Conservation (phyloP, 1,140 invertebrate species). For the Halyomorpha halys region DNA sequence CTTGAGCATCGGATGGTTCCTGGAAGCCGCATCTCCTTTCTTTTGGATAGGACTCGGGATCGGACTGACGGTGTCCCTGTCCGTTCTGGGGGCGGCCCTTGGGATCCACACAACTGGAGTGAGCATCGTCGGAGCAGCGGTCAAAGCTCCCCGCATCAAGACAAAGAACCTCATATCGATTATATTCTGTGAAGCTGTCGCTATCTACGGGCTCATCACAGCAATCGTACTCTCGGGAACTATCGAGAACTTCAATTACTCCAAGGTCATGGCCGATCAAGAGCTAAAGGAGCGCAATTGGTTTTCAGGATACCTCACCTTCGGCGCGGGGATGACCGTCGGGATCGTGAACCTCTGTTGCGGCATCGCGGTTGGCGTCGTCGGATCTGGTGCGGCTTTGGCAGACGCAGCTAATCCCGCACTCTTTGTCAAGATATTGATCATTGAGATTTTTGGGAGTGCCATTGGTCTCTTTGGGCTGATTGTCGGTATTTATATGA, state of each 20-base stretch:
- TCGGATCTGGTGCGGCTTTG: slow-evolving; percentile 88
- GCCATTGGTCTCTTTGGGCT: slow-evolving; percentile 95
- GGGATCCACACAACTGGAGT: too few relatives aligned
- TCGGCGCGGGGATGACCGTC: slow-evolving; percentile 88
- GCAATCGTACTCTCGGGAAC: slow-evolving; percentile 87
- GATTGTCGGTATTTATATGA: slow-evolving; percentile 94
- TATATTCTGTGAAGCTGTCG: slow-evolving; percentile 97
- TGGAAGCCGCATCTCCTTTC: too few relatives aligned
- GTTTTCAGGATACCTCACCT: slow-evolving; percentile 80
- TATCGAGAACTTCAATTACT: slow-evolving; percentile 43
- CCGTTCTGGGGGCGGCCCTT: slow-evolving; percentile 77
- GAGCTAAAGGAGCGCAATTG: slow-evolving; percentile 47
- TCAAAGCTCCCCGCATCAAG: slow-evolving; percentile 96
- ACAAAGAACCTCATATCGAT: slow-evolving; percentile 99
- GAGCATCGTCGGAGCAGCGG: slow-evolving; percentile 73
- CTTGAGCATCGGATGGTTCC: too few relatives aligned
- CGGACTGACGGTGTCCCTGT: slow-evolving; percentile 82
- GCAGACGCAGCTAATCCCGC: slow-evolving; percentile 89
- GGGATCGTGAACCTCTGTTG: slow-evolving; percentile 90
- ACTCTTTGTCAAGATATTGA: slow-evolving; percentile 93
- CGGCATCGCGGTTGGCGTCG: slow-evolving; percentile 89
- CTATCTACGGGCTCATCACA: slow-evolving; percentile 95
- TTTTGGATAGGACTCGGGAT: slow-evolving; percentile 54
- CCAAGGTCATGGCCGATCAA: slow-evolving; percentile 32
- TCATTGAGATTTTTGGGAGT: slow-evolving; percentile 95